Percentiles rank a stretch among this genome's conserved stretches.
These are phyloP conservation scores for Sinelater perroti DNA, from an alignment of 2,888 invertebrate species.

Conservation along the genomic window DNA sequence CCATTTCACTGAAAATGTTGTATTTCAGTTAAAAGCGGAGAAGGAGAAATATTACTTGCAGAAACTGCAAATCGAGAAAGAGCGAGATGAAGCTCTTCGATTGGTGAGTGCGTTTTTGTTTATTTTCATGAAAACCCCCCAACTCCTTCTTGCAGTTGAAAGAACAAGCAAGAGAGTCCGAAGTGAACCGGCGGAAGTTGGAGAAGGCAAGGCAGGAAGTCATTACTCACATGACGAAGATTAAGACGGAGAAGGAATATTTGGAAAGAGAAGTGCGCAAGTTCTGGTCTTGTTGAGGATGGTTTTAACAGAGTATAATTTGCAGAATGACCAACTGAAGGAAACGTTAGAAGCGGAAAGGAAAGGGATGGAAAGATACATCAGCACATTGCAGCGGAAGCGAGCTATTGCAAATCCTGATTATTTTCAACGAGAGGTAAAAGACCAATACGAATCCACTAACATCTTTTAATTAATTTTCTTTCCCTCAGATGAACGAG, in stretches of 20 bases:
- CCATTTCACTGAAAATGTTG: constrained; percentile 32
- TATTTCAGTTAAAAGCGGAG: constrained; percentile 61
- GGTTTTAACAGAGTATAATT: constrained; percentile 24
- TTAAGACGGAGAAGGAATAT: constrained; percentile 66
- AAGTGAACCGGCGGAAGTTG: constrained; percentile 64
- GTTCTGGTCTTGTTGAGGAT: not conserved
- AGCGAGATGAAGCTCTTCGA: constrained; percentile 61
- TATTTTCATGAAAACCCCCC: constrained; percentile 39
- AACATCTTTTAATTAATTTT: not conserved
- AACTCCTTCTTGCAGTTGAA: constrained; percentile 63
- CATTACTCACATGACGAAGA: constrained; percentile 66
- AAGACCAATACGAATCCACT: constrained; percentile 2
- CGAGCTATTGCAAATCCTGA: constrained; percentile 15
- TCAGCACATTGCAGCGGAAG: constrained; percentile 38
- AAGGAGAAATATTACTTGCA: constrained; percentile 61
- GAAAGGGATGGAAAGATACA: constrained; percentile 61
- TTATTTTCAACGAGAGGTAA: constrained; percentile 47
- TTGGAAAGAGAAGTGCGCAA: constrained; percentile 65
- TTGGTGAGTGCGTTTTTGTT: constrained; percentile 54
- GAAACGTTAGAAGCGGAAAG: constrained; percentile 65
- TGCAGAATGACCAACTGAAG: constrained; percentile 67
- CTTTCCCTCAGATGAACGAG: constrained; percentile 54
- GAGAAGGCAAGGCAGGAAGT: constrained; percentile 68
- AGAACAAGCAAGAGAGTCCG: constrained; percentile 67
- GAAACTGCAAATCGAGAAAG: constrained; percentile 61